Evolutionary conservation across 2,888 invertebrate species (phyloP).

Genomic region (Microctonus aethiopoides): DNA sequence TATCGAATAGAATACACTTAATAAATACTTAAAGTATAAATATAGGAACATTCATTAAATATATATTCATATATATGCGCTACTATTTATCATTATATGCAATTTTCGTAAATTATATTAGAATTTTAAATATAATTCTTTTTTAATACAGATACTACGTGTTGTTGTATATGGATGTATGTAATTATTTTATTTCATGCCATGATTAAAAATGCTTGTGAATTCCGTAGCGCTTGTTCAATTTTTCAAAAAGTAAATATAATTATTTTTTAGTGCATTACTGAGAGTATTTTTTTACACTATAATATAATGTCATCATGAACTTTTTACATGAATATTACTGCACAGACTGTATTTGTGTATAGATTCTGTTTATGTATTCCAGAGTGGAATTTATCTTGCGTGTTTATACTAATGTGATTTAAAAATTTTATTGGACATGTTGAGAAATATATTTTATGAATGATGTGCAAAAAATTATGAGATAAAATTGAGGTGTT

Average conservation of each 20-base stretch:
- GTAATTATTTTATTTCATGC: constrained; percentile 44
- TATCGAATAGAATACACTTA: constrained; percentile 65
- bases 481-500: no score
- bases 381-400: constrained; percentile 2
- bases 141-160: constrained; percentile 57
- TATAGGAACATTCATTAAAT: constrained; percentile 68
- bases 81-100: constrained; percentile 52
- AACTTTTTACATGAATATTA: constrained; percentile 8
- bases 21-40: constrained; percentile 64
- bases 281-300: background rate
- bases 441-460: no score
- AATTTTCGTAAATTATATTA: constrained; percentile 36
- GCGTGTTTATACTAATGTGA: constrained; percentile 32
- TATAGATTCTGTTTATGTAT: background rate
- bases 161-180: constrained; percentile 60
- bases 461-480: no score
- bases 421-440: no score
- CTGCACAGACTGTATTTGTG: background rate
- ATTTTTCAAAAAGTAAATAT: constrained; percentile 13
- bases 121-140: constrained; percentile 49
- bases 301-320: constrained; percentile 8
- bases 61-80: constrained; percentile 60
- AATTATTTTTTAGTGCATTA: constrained; percentile 9
- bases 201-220: constrained; percentile 63
- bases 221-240: constrained; percentile 56